Conservation (phyloP, 2,797 vertebrate species). For the Rallus crepitans region DNA sequence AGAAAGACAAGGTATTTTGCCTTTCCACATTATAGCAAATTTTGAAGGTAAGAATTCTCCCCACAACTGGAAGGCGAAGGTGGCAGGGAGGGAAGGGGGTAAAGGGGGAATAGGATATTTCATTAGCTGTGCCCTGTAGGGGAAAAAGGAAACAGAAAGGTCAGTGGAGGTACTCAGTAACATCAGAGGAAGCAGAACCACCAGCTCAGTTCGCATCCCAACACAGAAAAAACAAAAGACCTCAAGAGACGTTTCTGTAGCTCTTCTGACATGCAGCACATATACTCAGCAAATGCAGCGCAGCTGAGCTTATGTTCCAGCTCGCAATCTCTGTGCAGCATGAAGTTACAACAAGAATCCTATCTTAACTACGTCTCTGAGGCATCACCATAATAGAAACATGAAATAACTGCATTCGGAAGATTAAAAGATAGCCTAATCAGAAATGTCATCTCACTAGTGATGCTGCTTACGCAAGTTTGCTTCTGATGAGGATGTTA, state of each 20-base stretch:
- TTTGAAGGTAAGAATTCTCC: not conserved
- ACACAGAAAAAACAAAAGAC: not conserved
- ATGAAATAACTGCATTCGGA: not conserved
- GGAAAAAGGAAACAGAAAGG: not conserved
- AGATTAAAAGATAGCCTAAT: not conserved
- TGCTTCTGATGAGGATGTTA: not conserved
- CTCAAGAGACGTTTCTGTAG: not conserved
- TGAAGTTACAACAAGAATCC: not conserved
- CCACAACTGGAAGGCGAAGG: not conserved
- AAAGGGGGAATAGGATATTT: not conserved
- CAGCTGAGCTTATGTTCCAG: not conserved
- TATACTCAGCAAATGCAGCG: not conserved
- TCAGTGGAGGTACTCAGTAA: not conserved
- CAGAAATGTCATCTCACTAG: not conserved
- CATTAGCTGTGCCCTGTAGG: not conserved
- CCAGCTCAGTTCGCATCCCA: not conserved
- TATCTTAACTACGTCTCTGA: not conserved
- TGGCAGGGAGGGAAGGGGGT: accelerated
- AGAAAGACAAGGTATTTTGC: slow-evolving; percentile 13
- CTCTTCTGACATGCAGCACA: not conserved
- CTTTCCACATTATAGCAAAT: not conserved
- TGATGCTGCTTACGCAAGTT: not conserved
- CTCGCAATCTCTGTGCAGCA: accelerated
- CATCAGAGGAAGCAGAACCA: not conserved
- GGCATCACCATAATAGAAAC: not conserved